Conservation (phyloP, 37 sponge, comb jelly and placozoan genomes). For the Theonella swinhoei region DNA sequence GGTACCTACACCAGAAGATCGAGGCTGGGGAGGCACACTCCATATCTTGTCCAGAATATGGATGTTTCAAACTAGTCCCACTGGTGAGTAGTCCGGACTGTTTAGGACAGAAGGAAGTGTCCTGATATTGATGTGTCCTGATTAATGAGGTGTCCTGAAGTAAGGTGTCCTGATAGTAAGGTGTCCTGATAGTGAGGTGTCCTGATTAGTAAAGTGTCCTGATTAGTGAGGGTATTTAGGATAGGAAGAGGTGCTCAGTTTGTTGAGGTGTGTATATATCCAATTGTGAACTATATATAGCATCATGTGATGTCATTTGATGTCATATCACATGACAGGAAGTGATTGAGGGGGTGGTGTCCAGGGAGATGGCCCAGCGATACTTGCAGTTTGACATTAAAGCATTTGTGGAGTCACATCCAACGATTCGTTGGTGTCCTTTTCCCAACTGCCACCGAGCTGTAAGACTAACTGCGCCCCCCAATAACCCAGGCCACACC, state of each 20-base stretch:
- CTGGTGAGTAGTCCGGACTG: slow-evolving; percentile 54
- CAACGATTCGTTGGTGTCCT: slow-evolving; percentile 89
- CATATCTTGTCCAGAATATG: slow-evolving; percentile 82
- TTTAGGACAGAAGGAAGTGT: not conserved
- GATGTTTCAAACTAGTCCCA: slow-evolving; percentile 85
- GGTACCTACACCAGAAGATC: slow-evolving; percentile 70
- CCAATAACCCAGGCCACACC: not conserved
- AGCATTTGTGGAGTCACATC: slow-evolving; percentile 87
- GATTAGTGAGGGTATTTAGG: no score
- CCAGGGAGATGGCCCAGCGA: slow-evolving; percentile 71
- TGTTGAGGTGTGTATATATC: not conserved
- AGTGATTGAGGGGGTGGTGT: slow-evolving; percentile 75
- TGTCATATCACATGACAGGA: slow-evolving; percentile 52
- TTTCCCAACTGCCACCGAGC: slow-evolving; percentile 83
- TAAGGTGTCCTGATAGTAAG: no score
- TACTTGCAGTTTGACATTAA: slow-evolving; percentile 81
- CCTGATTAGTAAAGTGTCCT: no score
- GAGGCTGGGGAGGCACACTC: slow-evolving; percentile 63
- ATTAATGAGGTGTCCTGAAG: no score
- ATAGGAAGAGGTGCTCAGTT: no score
- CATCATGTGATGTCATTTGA: not conserved
- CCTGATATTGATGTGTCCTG: not conserved
- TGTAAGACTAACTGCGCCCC: slow-evolving; percentile 27
- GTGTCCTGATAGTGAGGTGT: no score
- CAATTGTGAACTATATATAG: not conserved